Evolutionary conservation across 2,113 vertebrate genomes (phyloP), one percentile per base, ranked within the genome.

Genomic region (Laterallus jamaicensis): DNA sequence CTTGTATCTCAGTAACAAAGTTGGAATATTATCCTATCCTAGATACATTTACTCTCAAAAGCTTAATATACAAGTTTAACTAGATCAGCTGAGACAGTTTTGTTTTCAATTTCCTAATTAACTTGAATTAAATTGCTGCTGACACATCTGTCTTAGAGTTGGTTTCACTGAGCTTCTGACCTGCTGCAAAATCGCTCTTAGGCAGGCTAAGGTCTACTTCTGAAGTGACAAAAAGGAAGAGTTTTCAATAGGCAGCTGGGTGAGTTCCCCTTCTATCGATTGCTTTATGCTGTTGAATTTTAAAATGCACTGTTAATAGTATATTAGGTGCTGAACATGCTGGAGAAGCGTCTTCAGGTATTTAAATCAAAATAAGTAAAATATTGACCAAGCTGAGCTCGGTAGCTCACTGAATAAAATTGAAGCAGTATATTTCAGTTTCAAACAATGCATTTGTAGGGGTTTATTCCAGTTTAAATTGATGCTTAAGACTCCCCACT

Each of bases 331-430:
- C 64, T 90, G 81, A 82, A 73, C 26, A 24, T 47, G 37, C 55
- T 80, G 32, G 50, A 83, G 55, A 66, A 2, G 9, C 92, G 52
- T 39, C 92, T 90, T 80, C 24, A 37, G 59, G 52, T 69, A 71
- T 86, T 92, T 90, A 88, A 90, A 92, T 93, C 25, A 92, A 91
- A 91, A 91, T 90, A 93, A 93, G 87, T 86, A 93, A 94, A 95
- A 67, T 96, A 88, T 88, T 68, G 85, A 86, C 64, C 56, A 60
- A 81, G 29, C 29, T 75, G 73, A 93, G 67, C 12, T 68, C 35
- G 26, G 60, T 42, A 90, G 52, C 52, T 86, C 42, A 64, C 64
- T 86, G 78, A 88, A 90, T 90, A 90, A 92, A 92, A 79, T 75
- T 2, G 10, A 88, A 86, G 26, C 3, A 1, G 17, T 52, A 49